A percentile compares a stretch with the other conserved stretches of the same genome.
These are phyloP conservation scores for Amphiura filiformis DNA, from an alignment of 35 echinoderm and acorn worm genomes.

Conservation along the genomic window DNA sequence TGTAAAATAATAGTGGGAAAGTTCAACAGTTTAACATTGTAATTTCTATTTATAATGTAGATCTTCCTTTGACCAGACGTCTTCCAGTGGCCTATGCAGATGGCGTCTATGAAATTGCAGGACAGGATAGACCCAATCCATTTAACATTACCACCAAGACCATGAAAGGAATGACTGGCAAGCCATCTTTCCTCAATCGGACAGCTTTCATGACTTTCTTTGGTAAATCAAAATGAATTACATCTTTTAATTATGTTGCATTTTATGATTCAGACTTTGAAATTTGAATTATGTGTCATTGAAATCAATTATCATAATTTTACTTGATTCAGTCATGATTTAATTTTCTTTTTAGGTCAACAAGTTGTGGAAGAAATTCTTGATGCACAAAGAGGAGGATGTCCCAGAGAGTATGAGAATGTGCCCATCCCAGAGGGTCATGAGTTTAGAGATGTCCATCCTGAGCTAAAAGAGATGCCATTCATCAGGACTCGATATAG, in stretches of 20 bases:
- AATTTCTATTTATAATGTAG: too few species aligned
- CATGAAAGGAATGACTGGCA: slow-evolving; percentile 74
- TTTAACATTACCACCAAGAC: slow-evolving; percentile 53
- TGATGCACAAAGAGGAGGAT: slow-evolving; percentile 85
- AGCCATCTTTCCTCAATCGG: slow-evolving; percentile 50
- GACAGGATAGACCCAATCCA: slow-evolving; percentile 75
- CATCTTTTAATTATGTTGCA: too few species aligned
- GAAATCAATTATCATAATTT: too few species aligned
- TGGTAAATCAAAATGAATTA: too few species aligned
- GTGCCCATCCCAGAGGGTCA: slow-evolving; percentile 67
- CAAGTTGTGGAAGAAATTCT: slow-evolving; percentile 99
- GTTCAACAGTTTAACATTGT: too few species aligned
- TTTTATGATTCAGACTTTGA: too few species aligned
- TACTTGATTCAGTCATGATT: too few species aligned
- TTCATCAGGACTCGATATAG: slow-evolving; percentile 86
- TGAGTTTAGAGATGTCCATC: slow-evolving; percentile 22
- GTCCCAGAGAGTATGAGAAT: slow-evolving; percentile 88
- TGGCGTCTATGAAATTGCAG: slow-evolving; percentile 78
- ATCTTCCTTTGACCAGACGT: slow-evolving; percentile 59
- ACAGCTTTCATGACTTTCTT: slow-evolving; percentile 97
- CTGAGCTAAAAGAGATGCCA: slow-evolving; percentile 49
- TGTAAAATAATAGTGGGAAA: too few species aligned
- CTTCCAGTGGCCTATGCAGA: slow-evolving; percentile 88
- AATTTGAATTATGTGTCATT: too few species aligned
- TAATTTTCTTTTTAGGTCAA: slow-evolving; percentile 53